Conservation (phyloP, 2,113 vertebrate species). For the Lucifuga dentata region DNA sequence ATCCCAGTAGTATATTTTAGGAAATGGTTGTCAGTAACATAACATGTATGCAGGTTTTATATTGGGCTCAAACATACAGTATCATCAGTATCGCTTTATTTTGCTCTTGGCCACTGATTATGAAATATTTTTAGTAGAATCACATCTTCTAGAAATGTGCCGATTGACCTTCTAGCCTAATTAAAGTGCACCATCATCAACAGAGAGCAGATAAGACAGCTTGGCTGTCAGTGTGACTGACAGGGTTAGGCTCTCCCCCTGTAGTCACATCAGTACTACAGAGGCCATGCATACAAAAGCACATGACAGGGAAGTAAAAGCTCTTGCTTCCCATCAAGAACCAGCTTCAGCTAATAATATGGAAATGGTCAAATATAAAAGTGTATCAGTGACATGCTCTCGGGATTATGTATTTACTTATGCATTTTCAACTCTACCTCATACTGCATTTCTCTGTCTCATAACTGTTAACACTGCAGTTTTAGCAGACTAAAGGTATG, state of each 20-base stretch:
- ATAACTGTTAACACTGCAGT: conserved; percentile 78
- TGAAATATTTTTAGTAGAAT: conserved; percentile 60
- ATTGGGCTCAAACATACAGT: no score
- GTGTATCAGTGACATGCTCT: conserved; percentile 65
- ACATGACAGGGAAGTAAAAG: conserved; percentile 32
- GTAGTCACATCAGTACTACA: conserved; percentile 71
- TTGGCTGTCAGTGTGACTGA: conserved; percentile 75
- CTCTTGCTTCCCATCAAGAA: conserved; percentile 38
- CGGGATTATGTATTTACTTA: conserved; percentile 78
- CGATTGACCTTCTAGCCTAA: conserved; percentile 75
- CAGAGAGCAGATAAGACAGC: conserved; percentile 70
- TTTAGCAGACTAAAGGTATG: conserved; percentile 56
- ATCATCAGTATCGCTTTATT: no score
- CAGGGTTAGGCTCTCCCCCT: conserved; percentile 69
- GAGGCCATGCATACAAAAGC: conserved; percentile 59
- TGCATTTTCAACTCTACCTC: conserved; percentile 75
- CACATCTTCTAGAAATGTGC: conserved; percentile 57
- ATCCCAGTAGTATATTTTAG: no score
- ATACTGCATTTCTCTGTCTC: conserved; percentile 62
- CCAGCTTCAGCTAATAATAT: conserved; percentile 68
- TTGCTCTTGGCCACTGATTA: conserved; percentile 52
- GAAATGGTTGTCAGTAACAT: no score
- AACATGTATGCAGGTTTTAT: no score
- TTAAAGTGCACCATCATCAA: conserved; percentile 68
- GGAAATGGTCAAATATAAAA: conserved; percentile 64